These are phyloP conservation scores for Oceanodroma tethys DNA, from an alignment of 2,113 vertebrate genomes.

Conservation along the genomic window DNA sequence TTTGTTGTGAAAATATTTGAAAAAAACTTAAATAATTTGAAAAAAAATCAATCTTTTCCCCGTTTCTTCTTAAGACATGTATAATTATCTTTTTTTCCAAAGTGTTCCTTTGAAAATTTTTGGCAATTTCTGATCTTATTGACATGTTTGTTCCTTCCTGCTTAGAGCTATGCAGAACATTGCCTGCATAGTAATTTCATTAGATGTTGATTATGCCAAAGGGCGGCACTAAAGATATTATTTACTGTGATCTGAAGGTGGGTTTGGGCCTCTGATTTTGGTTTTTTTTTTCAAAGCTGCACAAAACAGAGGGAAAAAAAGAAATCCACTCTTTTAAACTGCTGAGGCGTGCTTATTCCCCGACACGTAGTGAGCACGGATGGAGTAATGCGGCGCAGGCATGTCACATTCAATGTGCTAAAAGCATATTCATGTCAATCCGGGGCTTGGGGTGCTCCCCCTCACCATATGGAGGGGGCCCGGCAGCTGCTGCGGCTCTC, in stretches of 20 bases:
- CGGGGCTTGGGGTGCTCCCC: background rate
- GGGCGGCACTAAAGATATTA: background rate
- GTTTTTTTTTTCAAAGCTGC: background rate
- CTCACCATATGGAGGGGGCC: background rate
- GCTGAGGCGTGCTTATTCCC: background rate
- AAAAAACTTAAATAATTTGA: background rate
- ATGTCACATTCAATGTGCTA: background rate
- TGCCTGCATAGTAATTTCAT: background rate
- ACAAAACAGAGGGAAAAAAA: background rate
- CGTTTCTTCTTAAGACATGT: background rate
- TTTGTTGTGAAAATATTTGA: background rate
- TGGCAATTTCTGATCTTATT: background rate
- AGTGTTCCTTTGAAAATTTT: background rate
- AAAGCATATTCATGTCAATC: background rate
- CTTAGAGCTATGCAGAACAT: background rate
- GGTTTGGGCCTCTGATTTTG: background rate
- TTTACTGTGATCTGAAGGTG: background rate
- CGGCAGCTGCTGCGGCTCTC: background rate
- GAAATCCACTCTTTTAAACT: background rate
- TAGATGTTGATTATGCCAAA: background rate
- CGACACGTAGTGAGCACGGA: accelerated
- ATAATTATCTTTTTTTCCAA: background rate
- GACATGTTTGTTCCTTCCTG: background rate
- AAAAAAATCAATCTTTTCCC: background rate
- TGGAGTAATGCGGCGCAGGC: background rate